phyloP scores from a whole-genome alignment of 2,888 invertebrate species.

The Chrysotoxum bicinctum region DNA sequence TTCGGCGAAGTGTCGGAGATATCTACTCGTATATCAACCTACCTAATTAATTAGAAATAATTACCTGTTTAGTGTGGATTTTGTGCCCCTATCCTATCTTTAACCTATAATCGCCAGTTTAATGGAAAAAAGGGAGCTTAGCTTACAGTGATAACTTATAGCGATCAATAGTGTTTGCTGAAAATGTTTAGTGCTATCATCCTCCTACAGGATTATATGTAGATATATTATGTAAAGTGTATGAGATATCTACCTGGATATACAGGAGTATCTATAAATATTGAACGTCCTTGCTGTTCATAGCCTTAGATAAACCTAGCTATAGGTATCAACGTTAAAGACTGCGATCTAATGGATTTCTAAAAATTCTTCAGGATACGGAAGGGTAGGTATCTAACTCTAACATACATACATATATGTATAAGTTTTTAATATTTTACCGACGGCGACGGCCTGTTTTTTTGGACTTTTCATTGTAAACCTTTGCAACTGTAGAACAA shows the following conservation, averaged over 20 bases:
- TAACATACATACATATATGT: no score
- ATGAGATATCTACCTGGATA: background rate
- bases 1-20: constrained; percentile 9
- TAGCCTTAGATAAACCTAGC: background rate
- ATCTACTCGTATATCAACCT: no score
- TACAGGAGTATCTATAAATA: constrained; percentile 1
- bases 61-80: background rate
- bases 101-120: background rate
- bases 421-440: constrained; percentile 12
- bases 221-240: constrained; percentile 1
- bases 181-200: background rate
- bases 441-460: background rate
- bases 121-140: background rate
- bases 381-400: constrained; percentile 36
- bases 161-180: background rate
- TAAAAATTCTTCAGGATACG: background rate
- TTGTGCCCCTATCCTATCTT: background rate
- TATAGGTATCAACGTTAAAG: background rate
- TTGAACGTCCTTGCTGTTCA: constrained; percentile 2
- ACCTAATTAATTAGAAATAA: constrained; percentile 39
- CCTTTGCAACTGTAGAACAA: no score
- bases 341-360: constrained; percentile 47
- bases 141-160: background rate
- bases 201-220: background rate
- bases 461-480: no score